Evolutionary conservation across 2,888 invertebrate genomes (phyloP).

Genomic region (Cantharis nigra): DNA sequence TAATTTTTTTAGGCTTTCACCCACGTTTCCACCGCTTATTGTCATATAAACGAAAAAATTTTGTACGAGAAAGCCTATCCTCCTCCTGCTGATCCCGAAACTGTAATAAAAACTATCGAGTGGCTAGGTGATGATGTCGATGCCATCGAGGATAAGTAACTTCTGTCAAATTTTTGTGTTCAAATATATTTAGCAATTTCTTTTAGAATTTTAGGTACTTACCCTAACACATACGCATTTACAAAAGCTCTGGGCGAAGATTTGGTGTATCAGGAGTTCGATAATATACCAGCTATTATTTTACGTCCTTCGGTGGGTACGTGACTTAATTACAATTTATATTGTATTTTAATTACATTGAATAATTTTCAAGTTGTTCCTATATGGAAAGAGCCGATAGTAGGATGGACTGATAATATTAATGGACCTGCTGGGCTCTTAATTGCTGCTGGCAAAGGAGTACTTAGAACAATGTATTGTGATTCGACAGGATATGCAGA

Average conservation of each 20-base stretch:
- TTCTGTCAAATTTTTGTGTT: background rate
- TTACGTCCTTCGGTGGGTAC: slow-evolving; percentile 84
- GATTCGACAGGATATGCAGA: slow-evolving; percentile 78
- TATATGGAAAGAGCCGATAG: slow-evolving; percentile 80
- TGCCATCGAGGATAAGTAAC: slow-evolving; percentile 65
- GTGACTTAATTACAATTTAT: slow-evolving; percentile 30
- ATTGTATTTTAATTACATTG: background rate
- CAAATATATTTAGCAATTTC: background rate
- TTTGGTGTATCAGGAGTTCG: slow-evolving; percentile 77
- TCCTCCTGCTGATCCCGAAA: slow-evolving; percentile 76
- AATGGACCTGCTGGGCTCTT: slow-evolving; percentile 89
- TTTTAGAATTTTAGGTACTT: slow-evolving; percentile 69
- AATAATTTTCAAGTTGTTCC: slow-evolving; percentile 71
- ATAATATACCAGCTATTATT: slow-evolving; percentile 77
- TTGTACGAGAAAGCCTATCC: slow-evolving; percentile 87
- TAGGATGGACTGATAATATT: slow-evolving; percentile 92
- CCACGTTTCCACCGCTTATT: slow-evolving; percentile 89
- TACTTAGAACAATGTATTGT: slow-evolving; percentile 87
- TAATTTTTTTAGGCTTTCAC: slow-evolving; percentile 62
- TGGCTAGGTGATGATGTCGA: slow-evolving; percentile 76
- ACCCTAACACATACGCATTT: slow-evolving; percentile 92
- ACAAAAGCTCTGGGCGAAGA: slow-evolving; percentile 92
- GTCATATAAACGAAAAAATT: slow-evolving; percentile 82
- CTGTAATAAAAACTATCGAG: slow-evolving; percentile 76
- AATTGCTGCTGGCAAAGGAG: slow-evolving; percentile 84